Evolutionary conservation across 2,113 vertebrate genomes (phyloP).

Genomic region (Pandion haliaetus): DNA sequence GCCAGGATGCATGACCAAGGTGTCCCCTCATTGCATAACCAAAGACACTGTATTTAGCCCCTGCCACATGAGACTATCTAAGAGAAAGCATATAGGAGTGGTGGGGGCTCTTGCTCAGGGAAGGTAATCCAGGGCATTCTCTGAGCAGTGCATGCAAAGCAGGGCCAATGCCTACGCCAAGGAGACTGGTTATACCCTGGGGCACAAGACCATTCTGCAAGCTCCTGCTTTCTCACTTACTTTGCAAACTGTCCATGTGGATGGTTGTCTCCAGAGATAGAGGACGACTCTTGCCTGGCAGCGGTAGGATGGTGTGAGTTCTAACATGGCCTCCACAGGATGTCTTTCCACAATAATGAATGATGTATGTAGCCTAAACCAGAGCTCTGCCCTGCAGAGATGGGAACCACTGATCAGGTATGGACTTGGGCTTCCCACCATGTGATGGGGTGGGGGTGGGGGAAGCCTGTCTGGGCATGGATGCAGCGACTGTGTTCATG

Average conservation of each 20-base stretch:
- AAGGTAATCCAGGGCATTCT: neutral
- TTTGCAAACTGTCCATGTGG: neutral
- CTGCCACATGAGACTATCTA: neutral
- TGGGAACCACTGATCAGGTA: neutral
- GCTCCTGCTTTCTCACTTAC: neutral
- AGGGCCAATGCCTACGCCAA: too few relatives aligned
- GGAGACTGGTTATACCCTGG: neutral
- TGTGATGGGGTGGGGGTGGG: neutral
- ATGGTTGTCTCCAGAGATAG: neutral
- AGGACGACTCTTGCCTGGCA: neutral
- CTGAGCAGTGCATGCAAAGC: neutral
- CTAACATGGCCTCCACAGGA: accelerated
- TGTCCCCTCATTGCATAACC: accelerated
- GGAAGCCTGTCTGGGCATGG: neutral
- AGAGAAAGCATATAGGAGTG: neutral
- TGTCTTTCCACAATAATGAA: neutral
- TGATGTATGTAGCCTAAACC: neutral
- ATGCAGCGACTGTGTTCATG: accelerated
- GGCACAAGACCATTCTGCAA: neutral
- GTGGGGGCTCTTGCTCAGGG: neutral
- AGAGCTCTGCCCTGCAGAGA: neutral
- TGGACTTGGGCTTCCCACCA: neutral
- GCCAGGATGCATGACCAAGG: neutral
- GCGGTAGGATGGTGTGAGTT: neutral
- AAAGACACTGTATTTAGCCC: too few relatives aligned